Evolutionary conservation across 2,797 vertebrate species (phyloP).

Genomic region (Leptodactylus fallax): DNA sequence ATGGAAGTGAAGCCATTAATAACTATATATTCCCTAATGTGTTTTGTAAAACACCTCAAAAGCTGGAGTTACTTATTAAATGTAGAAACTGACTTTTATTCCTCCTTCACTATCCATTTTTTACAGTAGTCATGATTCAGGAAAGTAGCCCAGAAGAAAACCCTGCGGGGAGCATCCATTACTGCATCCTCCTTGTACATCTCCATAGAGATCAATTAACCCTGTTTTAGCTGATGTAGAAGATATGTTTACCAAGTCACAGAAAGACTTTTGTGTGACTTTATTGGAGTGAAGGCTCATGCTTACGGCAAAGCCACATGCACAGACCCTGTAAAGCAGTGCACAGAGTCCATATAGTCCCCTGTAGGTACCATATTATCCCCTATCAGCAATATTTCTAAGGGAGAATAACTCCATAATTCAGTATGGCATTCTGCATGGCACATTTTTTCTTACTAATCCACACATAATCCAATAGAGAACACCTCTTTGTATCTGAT

Average conservation of each 20-base stretch:
- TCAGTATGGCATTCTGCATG: too few species aligned
- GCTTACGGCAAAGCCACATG: too few species aligned
- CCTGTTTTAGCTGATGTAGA: neutral
- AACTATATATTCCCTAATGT: conserved; percentile 8
- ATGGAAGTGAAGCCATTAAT: conserved; percentile 22
- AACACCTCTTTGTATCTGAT: too few species aligned
- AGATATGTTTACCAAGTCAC: neutral
- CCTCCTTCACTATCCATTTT: neutral
- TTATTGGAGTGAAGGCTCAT: neutral
- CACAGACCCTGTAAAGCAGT: neutral
- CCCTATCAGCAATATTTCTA: too few species aligned
- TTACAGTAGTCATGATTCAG: neutral
- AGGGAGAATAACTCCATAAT: neutral
- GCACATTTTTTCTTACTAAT: too few species aligned
- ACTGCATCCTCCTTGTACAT: conserved; percentile 5
- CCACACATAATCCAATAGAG: too few species aligned
- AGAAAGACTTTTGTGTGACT: neutral
- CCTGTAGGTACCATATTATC: neutral
- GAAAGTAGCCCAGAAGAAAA: neutral
- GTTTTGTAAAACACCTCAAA: neutral
- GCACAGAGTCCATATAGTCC: too few species aligned
- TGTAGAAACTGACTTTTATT: conserved; percentile 13
- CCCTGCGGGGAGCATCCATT: conserved; percentile 15
- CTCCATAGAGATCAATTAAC: conserved; percentile 19
- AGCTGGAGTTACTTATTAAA: neutral